phyloP scores from a whole-genome alignment of 2,888 invertebrate genomes.

The Coronaproctus castanopsis region DNA sequence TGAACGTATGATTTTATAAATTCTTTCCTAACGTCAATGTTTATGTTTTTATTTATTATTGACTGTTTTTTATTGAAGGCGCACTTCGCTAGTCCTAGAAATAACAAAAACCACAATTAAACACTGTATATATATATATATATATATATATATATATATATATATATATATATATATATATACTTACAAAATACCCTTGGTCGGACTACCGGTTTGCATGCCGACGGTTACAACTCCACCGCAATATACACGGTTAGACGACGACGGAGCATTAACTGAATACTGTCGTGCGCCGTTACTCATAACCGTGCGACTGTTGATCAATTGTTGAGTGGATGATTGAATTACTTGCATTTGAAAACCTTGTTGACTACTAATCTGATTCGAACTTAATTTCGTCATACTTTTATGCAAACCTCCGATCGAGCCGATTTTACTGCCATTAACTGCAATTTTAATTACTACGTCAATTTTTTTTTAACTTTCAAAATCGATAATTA shows the following conservation, averaged over 20 bases:
- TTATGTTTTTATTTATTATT: too few relatives aligned
- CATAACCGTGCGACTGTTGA: constrained; percentile 4
- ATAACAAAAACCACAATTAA: too few relatives aligned
- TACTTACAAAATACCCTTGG: constrained; percentile 13
- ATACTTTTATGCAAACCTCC: constrained; percentile 63
- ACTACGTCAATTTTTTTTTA: neutral
- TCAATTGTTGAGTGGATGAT: neutral
- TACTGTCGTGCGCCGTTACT: constrained; percentile 13
- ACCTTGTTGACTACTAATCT: constrained; percentile 38
- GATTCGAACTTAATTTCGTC: constrained; percentile 57
- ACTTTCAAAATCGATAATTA: too few relatives aligned
- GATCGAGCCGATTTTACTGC: constrained; percentile 36
- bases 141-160: too few relatives aligned
- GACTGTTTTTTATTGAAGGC: too few relatives aligned
- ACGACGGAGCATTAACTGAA: constrained; percentile 16
- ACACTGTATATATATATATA: too few relatives aligned
- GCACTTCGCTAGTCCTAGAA: too few relatives aligned
- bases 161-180: too few relatives aligned
- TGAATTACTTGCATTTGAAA: constrained; percentile 12
- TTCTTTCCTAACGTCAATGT: too few relatives aligned
- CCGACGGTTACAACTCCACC: constrained; percentile 41
- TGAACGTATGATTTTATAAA: too few relatives aligned
- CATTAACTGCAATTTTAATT: constrained; percentile 20
- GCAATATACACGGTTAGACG: constrained; percentile 15
- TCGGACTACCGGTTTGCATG: constrained; percentile 22